Conservation (phyloP, 1,140 invertebrate species). For the Diachasmimorpha longicaudata region DNA sequence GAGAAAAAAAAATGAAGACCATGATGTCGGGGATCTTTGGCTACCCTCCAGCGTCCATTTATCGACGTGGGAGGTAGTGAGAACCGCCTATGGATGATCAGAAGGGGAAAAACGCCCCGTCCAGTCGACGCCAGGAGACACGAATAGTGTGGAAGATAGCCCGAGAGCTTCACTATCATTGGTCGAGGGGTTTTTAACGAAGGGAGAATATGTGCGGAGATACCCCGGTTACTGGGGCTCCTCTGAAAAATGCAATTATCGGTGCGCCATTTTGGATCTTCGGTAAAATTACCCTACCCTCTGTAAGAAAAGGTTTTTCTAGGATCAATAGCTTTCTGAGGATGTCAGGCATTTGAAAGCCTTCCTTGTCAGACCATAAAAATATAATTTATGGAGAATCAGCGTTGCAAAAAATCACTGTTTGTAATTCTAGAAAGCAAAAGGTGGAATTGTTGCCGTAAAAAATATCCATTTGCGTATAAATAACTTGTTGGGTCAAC, state of each 20-base stretch:
- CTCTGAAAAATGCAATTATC: neutral
- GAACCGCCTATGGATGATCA: conserved; percentile 31
- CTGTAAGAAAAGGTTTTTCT: conserved; percentile 32
- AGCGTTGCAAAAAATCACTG: too few species aligned
- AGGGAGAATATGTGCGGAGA: conserved; percentile 10
- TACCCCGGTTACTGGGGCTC: neutral
- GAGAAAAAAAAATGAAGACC: neutral
- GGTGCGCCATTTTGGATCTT: neutral
- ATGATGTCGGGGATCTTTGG: neutral
- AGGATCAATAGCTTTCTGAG: conserved; percentile 60
- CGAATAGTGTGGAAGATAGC: conserved; percentile 41
- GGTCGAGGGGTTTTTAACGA: conserved; percentile 22
- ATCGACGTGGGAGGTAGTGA: conserved; percentile 38
- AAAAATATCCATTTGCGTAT: too few species aligned
- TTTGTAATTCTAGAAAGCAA: too few species aligned
- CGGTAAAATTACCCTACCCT: neutral
- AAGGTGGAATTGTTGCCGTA: too few species aligned
- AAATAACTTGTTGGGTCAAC: too few species aligned
- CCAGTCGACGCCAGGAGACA: conserved; percentile 39
- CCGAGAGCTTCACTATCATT: conserved; percentile 37
- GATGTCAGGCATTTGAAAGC: conserved; percentile 45
- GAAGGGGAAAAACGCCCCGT: conserved; percentile 35
- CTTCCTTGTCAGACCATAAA: too few species aligned
- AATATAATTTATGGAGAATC: too few species aligned
- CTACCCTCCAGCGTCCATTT: conserved; percentile 38